A percentile compares a stretch with the other conserved stretches of the same genome.
These are phyloP conservation scores for Pyralis farinalis DNA, from an alignment of 2,888 invertebrate species.

Conservation along the genomic window DNA sequence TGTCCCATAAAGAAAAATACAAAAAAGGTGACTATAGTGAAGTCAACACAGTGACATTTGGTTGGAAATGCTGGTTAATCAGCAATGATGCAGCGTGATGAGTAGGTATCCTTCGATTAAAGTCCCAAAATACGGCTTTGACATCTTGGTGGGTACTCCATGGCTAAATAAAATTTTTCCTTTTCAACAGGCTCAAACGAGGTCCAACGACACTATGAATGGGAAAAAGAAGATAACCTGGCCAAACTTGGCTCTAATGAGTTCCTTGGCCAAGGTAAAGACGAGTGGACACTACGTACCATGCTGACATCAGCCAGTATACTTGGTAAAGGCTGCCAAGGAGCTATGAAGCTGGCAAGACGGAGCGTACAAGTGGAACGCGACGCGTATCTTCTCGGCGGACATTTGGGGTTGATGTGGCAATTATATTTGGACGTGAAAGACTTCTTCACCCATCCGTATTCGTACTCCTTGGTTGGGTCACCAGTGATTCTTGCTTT, in stretches of 20 bases:
- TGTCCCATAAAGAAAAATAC: too few species aligned
- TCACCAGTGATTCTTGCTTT: conserved; percentile 58
- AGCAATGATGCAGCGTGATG: too few species aligned
- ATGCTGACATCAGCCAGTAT: conserved; percentile 66
- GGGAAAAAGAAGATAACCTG: conserved; percentile 65
- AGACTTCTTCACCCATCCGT: conserved; percentile 66
- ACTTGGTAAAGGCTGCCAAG: conserved; percentile 68
- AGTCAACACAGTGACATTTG: too few species aligned
- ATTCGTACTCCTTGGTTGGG: conserved; percentile 62
- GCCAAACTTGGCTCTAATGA: conserved; percentile 58
- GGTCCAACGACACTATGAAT: conserved; percentile 39
- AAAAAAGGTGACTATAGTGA: too few species aligned
- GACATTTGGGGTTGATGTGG: conserved; percentile 67
- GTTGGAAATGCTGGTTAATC: too few species aligned
- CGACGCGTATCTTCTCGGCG: conserved; percentile 61
- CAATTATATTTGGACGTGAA: conserved; percentile 66
- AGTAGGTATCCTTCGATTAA: too few species aligned
- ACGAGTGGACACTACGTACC: conserved; percentile 63
- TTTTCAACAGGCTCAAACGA: conserved; percentile 37
- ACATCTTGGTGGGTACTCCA: too few species aligned
- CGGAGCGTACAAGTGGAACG: conserved; percentile 46
- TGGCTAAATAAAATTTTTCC: too few species aligned
- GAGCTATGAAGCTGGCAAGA: conserved; percentile 60
- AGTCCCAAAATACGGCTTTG: too few species aligned
- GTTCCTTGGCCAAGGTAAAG: conserved; percentile 59